A percentile compares a stretch with the other conserved stretches of the same genome.
Evolutionary conservation across 2,113 vertebrate species (phyloP).

Genomic region (Castor canadensis): DNA sequence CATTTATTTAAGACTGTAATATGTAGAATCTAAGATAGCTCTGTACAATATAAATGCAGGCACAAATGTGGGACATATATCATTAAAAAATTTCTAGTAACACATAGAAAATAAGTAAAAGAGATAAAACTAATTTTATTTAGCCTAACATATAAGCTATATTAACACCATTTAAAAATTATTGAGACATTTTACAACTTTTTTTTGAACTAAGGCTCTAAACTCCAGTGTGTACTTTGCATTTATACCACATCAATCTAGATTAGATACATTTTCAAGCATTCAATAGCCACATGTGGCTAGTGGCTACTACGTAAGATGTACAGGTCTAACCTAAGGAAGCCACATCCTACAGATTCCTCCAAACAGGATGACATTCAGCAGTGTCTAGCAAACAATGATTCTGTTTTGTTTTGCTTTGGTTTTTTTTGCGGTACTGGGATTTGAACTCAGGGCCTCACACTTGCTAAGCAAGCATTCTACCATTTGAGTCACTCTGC

Average conservation of each 20-base stretch:
- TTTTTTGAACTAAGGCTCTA: constrained; percentile 15
- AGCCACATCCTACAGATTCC: neutral
- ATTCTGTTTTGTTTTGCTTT: too few species aligned
- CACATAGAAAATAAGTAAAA: constrained; percentile 30
- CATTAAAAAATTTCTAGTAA: constrained; percentile 25
- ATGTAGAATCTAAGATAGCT: neutral
- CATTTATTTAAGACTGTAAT: neutral
- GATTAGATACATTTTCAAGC: neutral
- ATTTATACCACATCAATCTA: neutral
- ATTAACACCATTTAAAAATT: constrained; percentile 27
- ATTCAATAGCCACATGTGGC: neutral
- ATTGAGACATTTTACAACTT: neutral
- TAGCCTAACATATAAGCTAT: constrained; percentile 17
- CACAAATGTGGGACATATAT: neutral
- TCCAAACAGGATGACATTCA: constrained; percentile 7
- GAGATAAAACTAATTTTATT: neutral
- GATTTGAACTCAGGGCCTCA: too few species aligned
- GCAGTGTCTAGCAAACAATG: neutral
- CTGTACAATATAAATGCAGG: neutral
- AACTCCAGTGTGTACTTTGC: constrained; percentile 36
- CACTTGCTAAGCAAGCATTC: too few species aligned
- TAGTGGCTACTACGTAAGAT: neutral
- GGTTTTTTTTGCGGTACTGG: too few species aligned
- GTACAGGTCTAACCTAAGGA: neutral
- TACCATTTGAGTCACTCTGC: too few species aligned